Conservation (phyloP, 1,140 invertebrate genomes). For the Calephelis nemesis region DNA sequence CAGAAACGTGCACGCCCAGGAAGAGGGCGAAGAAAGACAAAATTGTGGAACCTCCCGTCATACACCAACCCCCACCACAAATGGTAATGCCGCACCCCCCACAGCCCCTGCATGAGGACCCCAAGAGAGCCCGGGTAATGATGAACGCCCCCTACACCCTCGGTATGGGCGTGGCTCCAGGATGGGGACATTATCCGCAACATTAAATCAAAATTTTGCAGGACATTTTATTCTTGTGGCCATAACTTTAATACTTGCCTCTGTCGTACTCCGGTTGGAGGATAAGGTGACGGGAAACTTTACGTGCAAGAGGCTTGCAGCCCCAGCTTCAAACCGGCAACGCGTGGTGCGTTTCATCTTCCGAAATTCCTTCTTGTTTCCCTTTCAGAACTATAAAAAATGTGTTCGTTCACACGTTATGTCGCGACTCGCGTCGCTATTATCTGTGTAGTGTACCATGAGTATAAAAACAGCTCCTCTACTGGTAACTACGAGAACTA, state of each 20-base stretch:
- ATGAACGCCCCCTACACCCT: constrained; percentile 54
- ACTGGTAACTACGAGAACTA: too few species aligned
- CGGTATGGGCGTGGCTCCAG: constrained; percentile 45
- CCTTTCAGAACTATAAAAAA: too few species aligned
- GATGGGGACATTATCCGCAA: constrained; percentile 61
- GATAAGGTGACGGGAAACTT: too few species aligned
- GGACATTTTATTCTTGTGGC: background rate
- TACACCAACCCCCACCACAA: constrained; percentile 1
- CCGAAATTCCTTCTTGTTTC: too few species aligned
- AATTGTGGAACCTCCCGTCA: constrained; percentile 36
- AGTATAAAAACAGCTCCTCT: too few species aligned
- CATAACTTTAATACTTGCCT: background rate
- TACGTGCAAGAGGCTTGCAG: too few species aligned
- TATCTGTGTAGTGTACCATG: too few species aligned
- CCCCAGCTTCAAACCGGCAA: too few species aligned
- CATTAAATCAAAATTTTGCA: constrained; percentile 34
- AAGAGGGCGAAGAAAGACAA: constrained; percentile 57
- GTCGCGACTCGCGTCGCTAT: too few species aligned
- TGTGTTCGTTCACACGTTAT: too few species aligned
- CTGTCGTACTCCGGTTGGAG: background rate
- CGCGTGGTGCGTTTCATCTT: too few species aligned
- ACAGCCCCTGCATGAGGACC: constrained; percentile 49
- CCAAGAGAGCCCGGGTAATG: constrained; percentile 37
- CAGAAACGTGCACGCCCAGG: constrained; percentile 44
- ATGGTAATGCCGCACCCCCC: constrained; percentile 26